Evolutionary conservation across 2,113 vertebrate species (phyloP), one percentile per base, ranked within the genome.

Genomic region (Malurus elegans): DNA sequence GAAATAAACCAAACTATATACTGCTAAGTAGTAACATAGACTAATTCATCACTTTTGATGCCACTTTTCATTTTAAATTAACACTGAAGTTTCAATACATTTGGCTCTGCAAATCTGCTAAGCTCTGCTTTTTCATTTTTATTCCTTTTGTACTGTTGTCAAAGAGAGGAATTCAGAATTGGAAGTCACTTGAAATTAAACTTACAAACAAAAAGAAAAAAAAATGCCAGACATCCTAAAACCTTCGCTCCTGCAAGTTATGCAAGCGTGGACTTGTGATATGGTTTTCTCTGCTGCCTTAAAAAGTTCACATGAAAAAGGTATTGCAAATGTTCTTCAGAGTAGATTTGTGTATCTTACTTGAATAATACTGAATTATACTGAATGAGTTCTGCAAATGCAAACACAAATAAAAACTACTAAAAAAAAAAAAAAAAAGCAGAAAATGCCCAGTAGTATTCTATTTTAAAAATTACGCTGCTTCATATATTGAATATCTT

Each of bases 391-490:
- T 6, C 6, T 64, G 34, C 7, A 91, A 86, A 74, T 47, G 8
- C 20, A 78, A 79, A 64, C 14, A 84, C 8, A 86, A 50, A 60
- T 21, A 9, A 0, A 18, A 86, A 54, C 28, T n/a, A 48, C 38
- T 11, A 5, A 6, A 3, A 34, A 53, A n/a, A 17, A 15, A 40
- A 18, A 19, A 12, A 18, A 11, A 13, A 5, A 1, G 1, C 0
- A 10, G 40, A 61, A 76, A 73, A n/a, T 34, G 0, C 6, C 4
- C 32, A 28, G 4, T 4, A 58, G 14, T 50, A 7, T 57, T 45
- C 14, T 65, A 7, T 62, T 62, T 71, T 76, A 64, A 45, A 23
- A 74, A 48, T 65, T 42, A n/a, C 17, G 1, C 2, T 73, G 4
- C 10, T 88, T 88, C 12, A 50, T 28, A 16, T 8, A 42, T 10